Conservation (phyloP, 53 echinoderm and acorn worm species). For the Stichopus horrens region DNA sequence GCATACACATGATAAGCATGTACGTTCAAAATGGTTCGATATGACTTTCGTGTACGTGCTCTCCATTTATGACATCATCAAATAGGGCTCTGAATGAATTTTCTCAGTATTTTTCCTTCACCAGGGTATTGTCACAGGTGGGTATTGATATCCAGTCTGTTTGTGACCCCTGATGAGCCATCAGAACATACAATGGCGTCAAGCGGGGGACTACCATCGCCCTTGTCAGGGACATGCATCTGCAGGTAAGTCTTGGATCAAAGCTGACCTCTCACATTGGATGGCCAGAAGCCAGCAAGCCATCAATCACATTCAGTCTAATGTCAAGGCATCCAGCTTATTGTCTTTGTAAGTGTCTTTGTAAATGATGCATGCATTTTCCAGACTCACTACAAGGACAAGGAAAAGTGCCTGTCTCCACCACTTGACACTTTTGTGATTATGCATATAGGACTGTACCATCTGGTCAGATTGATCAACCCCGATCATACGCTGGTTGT, state of each 20-base stretch:
- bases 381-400: background rate
- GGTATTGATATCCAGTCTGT: no score
- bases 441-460: conserved; percentile 31
- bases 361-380: conserved; percentile 10
- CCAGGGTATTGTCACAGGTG: no score
- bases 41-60: no score
- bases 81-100: no score
- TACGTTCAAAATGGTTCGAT: no score
- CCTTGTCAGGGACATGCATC: no score
- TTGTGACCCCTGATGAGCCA: background rate
- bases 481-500: conserved; percentile 1
- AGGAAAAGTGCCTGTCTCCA: conserved; percentile 1
- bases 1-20: no score
- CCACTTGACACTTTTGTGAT: conserved; percentile 30
- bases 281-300: background rate
- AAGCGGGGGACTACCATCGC: background rate
- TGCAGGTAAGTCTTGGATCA: no score
- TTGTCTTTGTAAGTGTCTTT: conserved; percentile 1
- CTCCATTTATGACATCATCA: no score
- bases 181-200: conserved; percentile 20
- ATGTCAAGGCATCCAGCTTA: background rate
- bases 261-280: no score
- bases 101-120: no score
- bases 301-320: background rate
- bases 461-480: conserved; percentile 37